phyloP scores from a whole-genome alignment of 2,888 invertebrate genomes.

The Kuschelorhynchus macadamiae region DNA sequence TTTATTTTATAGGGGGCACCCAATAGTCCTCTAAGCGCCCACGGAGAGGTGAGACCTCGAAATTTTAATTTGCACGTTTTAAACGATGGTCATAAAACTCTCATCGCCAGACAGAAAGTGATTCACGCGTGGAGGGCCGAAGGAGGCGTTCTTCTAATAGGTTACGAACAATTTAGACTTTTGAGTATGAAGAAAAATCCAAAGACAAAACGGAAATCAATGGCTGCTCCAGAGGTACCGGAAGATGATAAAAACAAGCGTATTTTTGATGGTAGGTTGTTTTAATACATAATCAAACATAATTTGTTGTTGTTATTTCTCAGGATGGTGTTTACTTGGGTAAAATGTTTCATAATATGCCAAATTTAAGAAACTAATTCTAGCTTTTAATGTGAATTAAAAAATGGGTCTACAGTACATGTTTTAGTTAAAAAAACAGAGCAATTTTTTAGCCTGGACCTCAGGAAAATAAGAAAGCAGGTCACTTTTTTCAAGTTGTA shows the following conservation, averaged over 20 bases:
- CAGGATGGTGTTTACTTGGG: no score
- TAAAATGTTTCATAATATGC: no score
- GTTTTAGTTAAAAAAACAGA: no score
- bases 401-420: no score
- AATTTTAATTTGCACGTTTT: slow-evolving; percentile 91
- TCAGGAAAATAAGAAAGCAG: no score
- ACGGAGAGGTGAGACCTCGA: slow-evolving; percentile 81
- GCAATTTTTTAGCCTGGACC: no score
- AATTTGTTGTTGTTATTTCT: no score
- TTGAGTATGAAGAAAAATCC: slow-evolving; percentile 84
- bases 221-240: slow-evolving; percentile 67
- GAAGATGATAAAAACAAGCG: slow-evolving; percentile 79
- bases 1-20: slow-evolving; percentile 48
- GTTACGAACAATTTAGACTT: slow-evolving; percentile 96
- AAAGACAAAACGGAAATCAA: slow-evolving; percentile 75
- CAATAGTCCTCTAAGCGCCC: slow-evolving; percentile 72
- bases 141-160: slow-evolving; percentile 95
- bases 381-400: no score
- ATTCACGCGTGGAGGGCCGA: slow-evolving; percentile 87
- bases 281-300: no score
- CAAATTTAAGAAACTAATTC: no score
- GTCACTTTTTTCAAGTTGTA: no score
- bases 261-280: slow-evolving; percentile 78
- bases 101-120: slow-evolving; percentile 89
- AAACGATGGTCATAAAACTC: slow-evolving; percentile 94